Conservation (phyloP, 2,888 invertebrate species). For the Helleia helle region DNA sequence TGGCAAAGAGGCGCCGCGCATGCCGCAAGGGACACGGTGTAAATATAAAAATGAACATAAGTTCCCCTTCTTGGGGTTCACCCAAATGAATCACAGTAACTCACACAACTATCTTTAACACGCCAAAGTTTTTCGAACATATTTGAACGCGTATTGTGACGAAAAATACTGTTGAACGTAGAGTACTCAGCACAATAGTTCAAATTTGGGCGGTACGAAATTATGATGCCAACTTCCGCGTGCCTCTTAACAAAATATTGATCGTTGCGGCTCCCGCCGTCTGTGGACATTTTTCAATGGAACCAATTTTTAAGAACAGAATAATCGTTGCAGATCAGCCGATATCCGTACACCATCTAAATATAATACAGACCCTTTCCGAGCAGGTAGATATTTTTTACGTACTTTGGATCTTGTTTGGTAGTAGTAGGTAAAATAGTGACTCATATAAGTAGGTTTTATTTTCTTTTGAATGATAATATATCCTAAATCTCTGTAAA, state of each 20-base stretch:
- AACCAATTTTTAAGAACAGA: conserved; percentile 34
- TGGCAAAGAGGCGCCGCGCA: conserved; percentile 69
- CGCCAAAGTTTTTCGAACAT: conserved; percentile 35
- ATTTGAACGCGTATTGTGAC: conserved; percentile 28
- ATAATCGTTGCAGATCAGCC: conserved; percentile 54
- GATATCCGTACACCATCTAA: conserved; percentile 46
- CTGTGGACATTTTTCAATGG: conserved; percentile 51
- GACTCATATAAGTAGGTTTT: conserved; percentile 1
- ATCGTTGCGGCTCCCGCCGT: conserved; percentile 49
- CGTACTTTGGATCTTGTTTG: conserved; percentile 48
- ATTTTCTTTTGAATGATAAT: too few relatives aligned
- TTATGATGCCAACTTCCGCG: conserved; percentile 51
- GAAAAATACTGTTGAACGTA: conserved; percentile 10
- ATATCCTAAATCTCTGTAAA: too few relatives aligned
- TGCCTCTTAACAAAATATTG: conserved; percentile 59
- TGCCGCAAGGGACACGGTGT: conserved; percentile 66
- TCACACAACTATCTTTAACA: conserved; percentile 42
- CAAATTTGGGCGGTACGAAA: conserved; percentile 48
- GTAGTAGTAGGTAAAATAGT: conserved; percentile 24
- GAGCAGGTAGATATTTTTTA: conserved; percentile 66
- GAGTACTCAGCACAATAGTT: conserved; percentile 26
- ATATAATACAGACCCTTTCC: conserved; percentile 40
- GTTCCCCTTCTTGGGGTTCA: conserved; percentile 69
- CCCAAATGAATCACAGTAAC: conserved; percentile 65
- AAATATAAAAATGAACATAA: conserved; percentile 73